These are phyloP conservation scores for Notospermus geniculatus DNA, from an alignment of 1,140 invertebrate species.

Conservation along the genomic window DNA sequence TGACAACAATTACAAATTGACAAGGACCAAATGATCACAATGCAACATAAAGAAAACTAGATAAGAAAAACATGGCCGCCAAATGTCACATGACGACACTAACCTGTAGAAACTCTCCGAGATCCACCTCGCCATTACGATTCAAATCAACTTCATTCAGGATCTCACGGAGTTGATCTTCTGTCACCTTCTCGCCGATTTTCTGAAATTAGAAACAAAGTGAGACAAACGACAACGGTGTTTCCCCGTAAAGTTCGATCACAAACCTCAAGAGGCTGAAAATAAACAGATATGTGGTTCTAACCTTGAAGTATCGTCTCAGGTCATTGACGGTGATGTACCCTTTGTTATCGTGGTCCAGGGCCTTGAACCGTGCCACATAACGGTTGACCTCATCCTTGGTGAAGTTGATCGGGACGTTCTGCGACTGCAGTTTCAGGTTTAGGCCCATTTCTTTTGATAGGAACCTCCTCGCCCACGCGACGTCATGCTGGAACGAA, in stretches of 20 bases:
- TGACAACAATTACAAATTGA: too few species aligned
- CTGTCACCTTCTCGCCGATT: slow-evolving; percentile 86
- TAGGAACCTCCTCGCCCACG: slow-evolving; percentile 61
- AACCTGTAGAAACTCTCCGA: slow-evolving; percentile 98
- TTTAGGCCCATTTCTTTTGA: slow-evolving; percentile 95
- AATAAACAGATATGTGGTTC: not conserved
- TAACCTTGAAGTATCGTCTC: slow-evolving; percentile 90
- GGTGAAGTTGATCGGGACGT: slow-evolving; percentile 88
- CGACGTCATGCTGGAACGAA: slow-evolving; percentile 40
- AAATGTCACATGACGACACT: slow-evolving; percentile 18
- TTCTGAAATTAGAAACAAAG: slow-evolving; percentile 61
- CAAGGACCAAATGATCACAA: too few species aligned
- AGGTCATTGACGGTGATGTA: slow-evolving; percentile 98
- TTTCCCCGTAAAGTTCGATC: not conserved
- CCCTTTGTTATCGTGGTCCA: slow-evolving; percentile 95
- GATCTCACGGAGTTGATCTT: slow-evolving; percentile 95
- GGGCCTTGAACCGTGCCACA: slow-evolving; percentile 90
- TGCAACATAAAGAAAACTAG: too few species aligned
- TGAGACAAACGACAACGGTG: not conserved
- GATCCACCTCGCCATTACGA: slow-evolving; percentile 98
- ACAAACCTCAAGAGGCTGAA: not conserved
- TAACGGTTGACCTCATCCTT: slow-evolving; percentile 93
- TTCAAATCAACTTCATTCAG: slow-evolving; percentile 97
- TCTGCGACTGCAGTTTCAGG: slow-evolving; percentile 67
- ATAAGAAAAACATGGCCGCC: too few species aligned